These are phyloP conservation scores for Stenodera caucasica DNA, from an alignment of 2,888 invertebrate genomes.

Conservation along the genomic window DNA sequence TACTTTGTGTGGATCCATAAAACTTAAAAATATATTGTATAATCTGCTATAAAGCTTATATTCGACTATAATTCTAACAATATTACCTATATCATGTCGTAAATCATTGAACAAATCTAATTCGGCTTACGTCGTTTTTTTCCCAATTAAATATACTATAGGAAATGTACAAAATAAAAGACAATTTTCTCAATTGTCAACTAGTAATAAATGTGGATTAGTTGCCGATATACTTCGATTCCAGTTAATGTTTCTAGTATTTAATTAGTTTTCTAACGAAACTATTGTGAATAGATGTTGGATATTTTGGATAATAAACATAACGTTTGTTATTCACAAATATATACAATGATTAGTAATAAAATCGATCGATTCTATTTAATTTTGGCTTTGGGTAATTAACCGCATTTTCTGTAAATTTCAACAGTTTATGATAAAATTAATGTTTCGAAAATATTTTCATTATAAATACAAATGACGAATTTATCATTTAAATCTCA, in stretches of 20 bases:
- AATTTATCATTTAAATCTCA: background rate
- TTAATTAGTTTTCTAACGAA: conserved; percentile 2
- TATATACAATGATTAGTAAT: background rate
- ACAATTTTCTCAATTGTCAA: too few relatives aligned
- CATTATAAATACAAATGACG: background rate
- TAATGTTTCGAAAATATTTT: background rate
- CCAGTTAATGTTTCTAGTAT: background rate
- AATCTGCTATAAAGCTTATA: conserved; percentile 30
- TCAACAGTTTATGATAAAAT: background rate
- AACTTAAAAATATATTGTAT: conserved; percentile 32
- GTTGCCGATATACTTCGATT: background rate
- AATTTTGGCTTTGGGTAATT: background rate
- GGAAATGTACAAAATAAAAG: too few relatives aligned
- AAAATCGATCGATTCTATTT: conserved; percentile 2
- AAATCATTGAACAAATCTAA: conserved; percentile 21
- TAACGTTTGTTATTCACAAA: background rate
- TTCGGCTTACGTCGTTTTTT: too few relatives aligned
- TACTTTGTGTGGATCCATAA: conserved; percentile 33
- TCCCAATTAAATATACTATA: too few relatives aligned
- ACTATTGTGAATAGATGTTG: too few relatives aligned
- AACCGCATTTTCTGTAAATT: background rate
- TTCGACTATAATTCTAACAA: conserved; percentile 31
- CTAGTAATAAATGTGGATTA: too few relatives aligned
- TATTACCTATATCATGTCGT: conserved; percentile 32
- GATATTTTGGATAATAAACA: background rate